Conservation (phyloP, 2,113 vertebrate genomes). For the Phrynosoma platyrhinos region DNA sequence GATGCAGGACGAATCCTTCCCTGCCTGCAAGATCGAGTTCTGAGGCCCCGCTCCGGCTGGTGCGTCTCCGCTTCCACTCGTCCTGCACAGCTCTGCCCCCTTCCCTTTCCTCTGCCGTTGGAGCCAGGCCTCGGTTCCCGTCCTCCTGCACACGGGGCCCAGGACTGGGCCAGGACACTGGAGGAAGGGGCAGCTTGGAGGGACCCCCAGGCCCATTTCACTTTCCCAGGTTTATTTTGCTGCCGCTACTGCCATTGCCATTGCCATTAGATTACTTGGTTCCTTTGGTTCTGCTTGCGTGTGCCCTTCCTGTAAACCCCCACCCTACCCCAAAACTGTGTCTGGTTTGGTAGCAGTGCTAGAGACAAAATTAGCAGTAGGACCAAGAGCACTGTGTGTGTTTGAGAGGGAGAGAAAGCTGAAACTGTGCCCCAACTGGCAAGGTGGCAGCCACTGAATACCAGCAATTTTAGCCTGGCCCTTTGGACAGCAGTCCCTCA, state of each 20-base stretch:
- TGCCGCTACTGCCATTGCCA: slow-evolving; percentile 52
- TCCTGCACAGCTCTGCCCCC: slow-evolving; percentile 62
- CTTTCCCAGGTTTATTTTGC: slow-evolving; percentile 63
- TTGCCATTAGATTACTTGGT: slow-evolving; percentile 60
- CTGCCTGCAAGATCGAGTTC: slow-evolving; percentile 99
- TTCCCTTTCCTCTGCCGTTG: slow-evolving; percentile 8
- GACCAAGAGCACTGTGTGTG: neutral
- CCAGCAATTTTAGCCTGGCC: neutral
- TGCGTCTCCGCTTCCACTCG: slow-evolving; percentile 58
- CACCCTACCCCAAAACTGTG: slow-evolving; percentile 42
- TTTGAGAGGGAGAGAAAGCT: too few species aligned
- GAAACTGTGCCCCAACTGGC: neutral
- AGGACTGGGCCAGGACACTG: slow-evolving; percentile 59
- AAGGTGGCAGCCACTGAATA: neutral
- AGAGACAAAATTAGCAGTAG: neutral
- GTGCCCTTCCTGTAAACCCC: slow-evolving; percentile 38
- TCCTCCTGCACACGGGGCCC: slow-evolving; percentile 48
- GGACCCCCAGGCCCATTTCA: slow-evolving; percentile 58
- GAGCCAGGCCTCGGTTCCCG: neutral
- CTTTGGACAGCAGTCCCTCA: neutral
- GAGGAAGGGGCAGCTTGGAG: slow-evolving; percentile 52
- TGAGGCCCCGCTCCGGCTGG: slow-evolving; percentile 75
- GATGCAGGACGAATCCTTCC: slow-evolving; percentile 99
- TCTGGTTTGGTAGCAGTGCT: slow-evolving; percentile 38
- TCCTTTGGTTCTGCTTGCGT: slow-evolving; percentile 63